Percentiles rank a stretch among this genome's conserved stretches.
Evolutionary conservation across 2,113 vertebrate species (phyloP).

Genomic region (human (Homo sapiens)): GRCh38 chr13:87467501-87468000

Average conservation of each 20-base stretch:
- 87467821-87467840: background rate
- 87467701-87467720: background rate
- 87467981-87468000: background rate
- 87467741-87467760: background rate
- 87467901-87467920: background rate
- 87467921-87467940: background rate
- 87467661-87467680: background rate
- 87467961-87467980: background rate
- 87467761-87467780: background rate
- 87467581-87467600: background rate
- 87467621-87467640: background rate
- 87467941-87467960: background rate
- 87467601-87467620: background rate
- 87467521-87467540: background rate
- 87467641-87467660: background rate
- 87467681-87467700: background rate
- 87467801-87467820: background rate
- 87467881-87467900: background rate
- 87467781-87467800: background rate
- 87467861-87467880: background rate
- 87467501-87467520: too few relatives aligned
- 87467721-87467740: background rate
- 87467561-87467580: background rate
- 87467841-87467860: background rate
- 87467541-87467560: background rate